These are phyloP conservation scores for Chrysaora quinquecirrha DNA, from an alignment of 30 jellyfish, hydroid and myxozoan species.

Conservation along the genomic window DNA sequence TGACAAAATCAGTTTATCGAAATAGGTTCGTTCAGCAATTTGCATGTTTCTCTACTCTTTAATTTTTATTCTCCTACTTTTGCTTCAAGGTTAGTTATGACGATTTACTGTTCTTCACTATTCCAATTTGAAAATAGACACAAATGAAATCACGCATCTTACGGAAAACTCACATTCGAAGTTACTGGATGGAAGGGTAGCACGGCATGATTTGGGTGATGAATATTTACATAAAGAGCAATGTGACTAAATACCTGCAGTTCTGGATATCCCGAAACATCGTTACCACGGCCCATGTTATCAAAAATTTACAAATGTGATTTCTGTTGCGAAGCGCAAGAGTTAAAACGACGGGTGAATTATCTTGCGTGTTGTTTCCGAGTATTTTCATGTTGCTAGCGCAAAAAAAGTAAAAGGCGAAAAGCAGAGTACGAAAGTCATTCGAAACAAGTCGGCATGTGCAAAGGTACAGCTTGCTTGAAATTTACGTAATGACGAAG, in stretches of 20 bases:
- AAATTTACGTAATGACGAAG: not conserved
- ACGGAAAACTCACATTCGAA: too few species aligned
- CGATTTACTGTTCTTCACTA: too few species aligned
- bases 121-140: too few species aligned
- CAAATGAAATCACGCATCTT: too few species aligned
- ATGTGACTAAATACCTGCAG: not conserved
- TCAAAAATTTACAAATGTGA: conserved; percentile 4
- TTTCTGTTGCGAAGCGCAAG: not conserved
- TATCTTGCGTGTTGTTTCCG: not conserved
- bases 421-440: not conserved
- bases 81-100: too few species aligned
- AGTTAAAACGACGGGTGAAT: too few species aligned
- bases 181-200: too few species aligned
- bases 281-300: not conserved
- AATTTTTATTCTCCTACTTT: too few species aligned
- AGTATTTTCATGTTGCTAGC: not conserved
- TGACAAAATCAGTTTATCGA: too few species aligned
- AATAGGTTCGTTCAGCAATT: too few species aligned
- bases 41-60: too few species aligned
- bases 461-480: not conserved
- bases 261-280: not conserved
- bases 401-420: not conserved
- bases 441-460: not conserved
- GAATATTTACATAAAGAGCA: not conserved
- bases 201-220: not conserved